These are phyloP conservation scores for Alloplasta piceator DNA, from an alignment of 2,888 invertebrate genomes.

Conservation along the genomic window DNA sequence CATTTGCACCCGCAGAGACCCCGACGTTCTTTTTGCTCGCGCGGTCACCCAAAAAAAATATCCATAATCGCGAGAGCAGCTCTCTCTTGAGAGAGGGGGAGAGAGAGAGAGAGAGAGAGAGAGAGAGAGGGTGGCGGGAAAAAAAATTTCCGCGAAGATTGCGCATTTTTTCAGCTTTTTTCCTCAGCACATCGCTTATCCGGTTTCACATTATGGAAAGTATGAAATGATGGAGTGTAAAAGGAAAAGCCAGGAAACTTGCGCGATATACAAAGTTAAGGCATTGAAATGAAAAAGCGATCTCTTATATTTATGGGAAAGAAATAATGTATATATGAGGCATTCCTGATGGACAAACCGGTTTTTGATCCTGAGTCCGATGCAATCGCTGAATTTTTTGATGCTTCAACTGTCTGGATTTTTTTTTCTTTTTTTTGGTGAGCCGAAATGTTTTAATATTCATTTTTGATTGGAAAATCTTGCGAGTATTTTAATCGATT, in stretches of 20 bases:
- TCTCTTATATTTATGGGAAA: no score
- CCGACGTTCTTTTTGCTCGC: slow-evolving; percentile 13
- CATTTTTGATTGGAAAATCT: no score
- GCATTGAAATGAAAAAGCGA: neutral
- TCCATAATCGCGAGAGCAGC: neutral
- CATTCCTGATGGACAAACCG: no score
- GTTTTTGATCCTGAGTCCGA: no score
- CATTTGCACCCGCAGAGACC: slow-evolving; percentile 68
- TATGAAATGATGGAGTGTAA: neutral
- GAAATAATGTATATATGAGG: no score
- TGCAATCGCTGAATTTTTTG: no score
- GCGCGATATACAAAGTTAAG: neutral
- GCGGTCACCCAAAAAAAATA: slow-evolving; percentile 13
- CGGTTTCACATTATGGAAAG: slow-evolving; percentile 4
- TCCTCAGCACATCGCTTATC: slow-evolving; percentile 15
- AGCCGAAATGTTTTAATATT: no score
- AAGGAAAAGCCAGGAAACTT: slow-evolving; percentile 6
- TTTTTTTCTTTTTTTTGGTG: no score
- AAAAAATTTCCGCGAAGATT: slow-evolving; percentile 14
- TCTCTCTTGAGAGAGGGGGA: no score
- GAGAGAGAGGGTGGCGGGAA: neutral
- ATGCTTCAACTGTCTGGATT: no score
- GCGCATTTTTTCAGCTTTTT: neutral
- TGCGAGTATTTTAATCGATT: no score
- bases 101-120: neutral